phyloP scores from a whole-genome alignment of 2,888 invertebrate species.

The Pachliopta kotzebuea region DNA sequence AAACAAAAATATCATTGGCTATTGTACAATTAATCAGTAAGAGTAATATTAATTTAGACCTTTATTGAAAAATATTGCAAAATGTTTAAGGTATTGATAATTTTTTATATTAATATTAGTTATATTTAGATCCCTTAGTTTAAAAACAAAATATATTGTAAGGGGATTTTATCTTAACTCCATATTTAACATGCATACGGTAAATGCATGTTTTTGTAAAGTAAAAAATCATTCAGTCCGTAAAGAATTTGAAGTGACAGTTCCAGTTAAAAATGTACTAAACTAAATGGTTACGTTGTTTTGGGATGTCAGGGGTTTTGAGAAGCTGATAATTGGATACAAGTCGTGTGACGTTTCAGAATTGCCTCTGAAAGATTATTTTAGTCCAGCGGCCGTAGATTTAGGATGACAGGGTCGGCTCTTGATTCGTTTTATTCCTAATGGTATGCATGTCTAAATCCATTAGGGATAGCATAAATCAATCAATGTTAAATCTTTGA shows the following conservation, averaged over 20 bases:
- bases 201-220: too few species aligned
- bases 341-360: constrained; percentile 40
- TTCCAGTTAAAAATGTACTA: constrained; percentile 40
- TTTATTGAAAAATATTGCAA: too few species aligned
- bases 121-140: too few species aligned
- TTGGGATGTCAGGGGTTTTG: constrained; percentile 57
- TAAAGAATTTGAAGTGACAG: constrained; percentile 54
- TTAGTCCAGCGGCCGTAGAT: constrained; percentile 36
- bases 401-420: constrained; percentile 35
- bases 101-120: too few species aligned
- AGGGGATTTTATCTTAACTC: too few species aligned
- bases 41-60: too few species aligned
- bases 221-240: constrained; percentile 36
- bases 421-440: constrained; percentile 30
- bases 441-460: constrained; percentile 23
- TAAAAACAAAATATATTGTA: too few species aligned
- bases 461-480: constrained; percentile 26
- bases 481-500: constrained; percentile 39
- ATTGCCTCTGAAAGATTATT: constrained; percentile 43
- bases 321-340: constrained; percentile 60
- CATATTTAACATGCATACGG: too few species aligned
- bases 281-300: constrained; percentile 44
- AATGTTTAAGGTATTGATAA: too few species aligned
- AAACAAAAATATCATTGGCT: too few species aligned
- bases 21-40: too few species aligned